These are phyloP conservation scores for Trachelus stipa DNA, from an alignment of 2,888 invertebrate species.

Conservation along the genomic window DNA sequence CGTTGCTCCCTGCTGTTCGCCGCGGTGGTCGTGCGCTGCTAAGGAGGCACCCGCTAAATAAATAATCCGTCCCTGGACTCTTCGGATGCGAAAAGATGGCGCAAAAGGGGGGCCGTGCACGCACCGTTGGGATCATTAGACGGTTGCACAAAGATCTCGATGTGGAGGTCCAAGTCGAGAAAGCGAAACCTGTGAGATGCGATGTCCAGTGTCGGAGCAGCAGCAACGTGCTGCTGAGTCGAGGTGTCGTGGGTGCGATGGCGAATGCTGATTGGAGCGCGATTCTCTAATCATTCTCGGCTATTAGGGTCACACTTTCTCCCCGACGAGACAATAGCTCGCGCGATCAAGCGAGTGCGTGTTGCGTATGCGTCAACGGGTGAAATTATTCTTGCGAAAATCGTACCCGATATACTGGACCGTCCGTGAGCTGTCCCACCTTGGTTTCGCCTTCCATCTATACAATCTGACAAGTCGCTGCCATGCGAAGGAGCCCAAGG, in stretches of 20 bases:
- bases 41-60: not conserved
- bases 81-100: not conserved
- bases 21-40: conserved; percentile 16
- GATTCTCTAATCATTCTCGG: conserved; percentile 56
- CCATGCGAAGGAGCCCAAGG: not conserved
- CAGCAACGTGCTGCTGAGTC: not conserved
- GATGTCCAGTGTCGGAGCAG: not conserved
- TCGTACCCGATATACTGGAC: not conserved
- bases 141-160: not conserved
- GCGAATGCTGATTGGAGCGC: conserved; percentile 45
- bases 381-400: conserved; percentile 27
- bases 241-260: conserved; percentile 39
- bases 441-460: no score
- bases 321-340: conserved; percentile 45
- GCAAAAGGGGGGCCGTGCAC: not conserved
- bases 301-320: conserved; percentile 62
- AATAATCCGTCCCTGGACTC: not conserved
- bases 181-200: not conserved
- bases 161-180: not conserved
- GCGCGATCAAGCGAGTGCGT: conserved; percentile 32
- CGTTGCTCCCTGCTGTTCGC: conserved; percentile 20
- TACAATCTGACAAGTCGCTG: no score
- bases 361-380: conserved; percentile 20
- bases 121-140: not conserved
- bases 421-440: no score